phyloP scores from a whole-genome alignment of 2,797 vertebrate genomes.

The Antrozous pallidus region DNA sequence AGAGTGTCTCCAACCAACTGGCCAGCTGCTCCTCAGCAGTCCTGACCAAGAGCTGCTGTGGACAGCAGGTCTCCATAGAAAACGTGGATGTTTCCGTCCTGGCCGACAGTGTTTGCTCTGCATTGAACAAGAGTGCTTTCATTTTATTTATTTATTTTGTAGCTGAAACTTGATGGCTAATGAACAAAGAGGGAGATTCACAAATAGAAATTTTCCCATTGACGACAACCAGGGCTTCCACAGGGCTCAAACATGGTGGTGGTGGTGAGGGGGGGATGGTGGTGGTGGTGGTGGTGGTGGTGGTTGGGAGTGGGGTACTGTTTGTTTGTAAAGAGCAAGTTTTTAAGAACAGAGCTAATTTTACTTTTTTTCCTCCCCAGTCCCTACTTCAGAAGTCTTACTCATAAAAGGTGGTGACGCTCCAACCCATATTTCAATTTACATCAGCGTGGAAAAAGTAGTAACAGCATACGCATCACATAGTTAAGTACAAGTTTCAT shows the following conservation, averaged over 20 bases:
- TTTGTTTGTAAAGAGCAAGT: constrained; percentile 8
- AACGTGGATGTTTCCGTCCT: not conserved
- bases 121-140: not conserved
- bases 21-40: not conserved
- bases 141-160: not conserved
- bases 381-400: not conserved
- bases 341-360: not conserved
- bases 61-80: not conserved
- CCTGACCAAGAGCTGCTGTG: not conserved
- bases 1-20: not conserved
- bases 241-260: not conserved
- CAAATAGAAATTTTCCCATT: not conserved
- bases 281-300: too few relatives aligned
- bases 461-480: not conserved
- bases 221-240: not conserved
- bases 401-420: not conserved
- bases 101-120: not conserved
- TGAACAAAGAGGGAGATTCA: constrained; percentile 8
- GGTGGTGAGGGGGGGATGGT: too few relatives aligned
- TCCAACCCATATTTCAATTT: not conserved
- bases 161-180: not conserved
- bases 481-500: not conserved
- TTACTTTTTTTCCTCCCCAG: not conserved
- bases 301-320: not conserved
- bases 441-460: not conserved